Base-by-base conservation (phyloP, 2,113 vertebrate species). In the Chaenocephalus aceratus region DNA sequence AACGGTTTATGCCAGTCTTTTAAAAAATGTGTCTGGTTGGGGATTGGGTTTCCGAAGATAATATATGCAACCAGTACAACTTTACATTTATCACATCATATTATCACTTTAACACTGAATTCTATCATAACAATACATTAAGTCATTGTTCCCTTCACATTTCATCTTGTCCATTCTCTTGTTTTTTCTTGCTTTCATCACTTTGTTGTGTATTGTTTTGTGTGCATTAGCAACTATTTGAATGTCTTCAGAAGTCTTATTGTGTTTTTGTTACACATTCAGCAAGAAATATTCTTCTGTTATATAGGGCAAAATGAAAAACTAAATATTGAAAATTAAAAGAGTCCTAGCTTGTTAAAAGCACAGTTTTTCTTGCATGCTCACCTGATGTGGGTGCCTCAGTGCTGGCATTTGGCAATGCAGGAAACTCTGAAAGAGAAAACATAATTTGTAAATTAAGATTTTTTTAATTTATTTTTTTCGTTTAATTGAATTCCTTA, bases 321-420 rank as follows among this genome's bases (percentile, higher is more conserved):
- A 30, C 30, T 30, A 30, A 30, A 30, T 30, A 30, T 30, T 30
- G 53, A 13, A 18, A 15, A 5, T n/a, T 13, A n/a, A 7, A 14
- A 12, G 5, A 41, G 8, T 52, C 3, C 7, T 72, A 44, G 6
- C 15, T 30, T 18, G 12, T 71, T 53, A 14, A 53, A 52, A 59
- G 8, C 41, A 3, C 30, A 30, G 52, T 11, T 5, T 62, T 46
- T 65, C 58, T 59, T 56, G 26, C 12, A n/a, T 18, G 1, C 79
- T 84, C 5, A 90, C 91, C 73, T 79, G 77, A 44, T 52, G 73
- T 11, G 21, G 59, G 11, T 11, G n/a, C 26, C 51, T 2, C 0
- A 5, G 68, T 51, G 18, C 51, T 69, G 16, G 41, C 16, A 34
- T 77, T 72, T 18, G 84, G 26, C 16, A 66, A 34, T 7, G 60